Base-by-base conservation (phyloP, 2,888 invertebrate species). In the Drosophila cyrtoloma region DNA sequence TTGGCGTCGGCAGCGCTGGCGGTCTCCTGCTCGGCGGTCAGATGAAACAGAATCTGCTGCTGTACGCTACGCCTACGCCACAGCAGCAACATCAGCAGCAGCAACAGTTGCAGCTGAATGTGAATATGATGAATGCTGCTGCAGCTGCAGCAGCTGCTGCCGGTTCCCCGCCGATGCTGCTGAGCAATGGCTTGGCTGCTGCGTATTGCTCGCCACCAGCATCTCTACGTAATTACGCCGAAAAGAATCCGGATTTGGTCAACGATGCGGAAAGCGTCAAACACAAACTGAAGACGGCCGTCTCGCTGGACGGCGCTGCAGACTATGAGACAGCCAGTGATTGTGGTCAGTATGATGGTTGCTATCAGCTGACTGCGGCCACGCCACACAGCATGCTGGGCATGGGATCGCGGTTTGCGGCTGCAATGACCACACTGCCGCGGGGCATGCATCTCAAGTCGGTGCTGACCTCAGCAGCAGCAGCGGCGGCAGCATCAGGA, bases 231-330 rank as follows among this genome's bases (percentile, higher is more conserved):
- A 94, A 94, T 76, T 95, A 94, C 82, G 94, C 84, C 59, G 96
- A 97, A 92, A 96, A 96, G 93, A 97, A 97, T 93, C 97, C 97
- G 65, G 97, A 97, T 94, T 94, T 97, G 92, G 96, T 97, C 92
- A 97, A 96, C 93, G 97, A 96, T 91, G 96, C 93, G 26, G 96
- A 96, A 94, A 96, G 94, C 26, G 94, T 94, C 1, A 94, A 94
- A 58, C 94, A 94, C 69, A 94, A 94, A 92, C 81, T 93, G 92
- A 84, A 93, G 92, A 74, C 93, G 73, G 77, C 94, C 81, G 77
- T 93, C 75, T 79, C 91, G 0, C 92, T 93, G 37, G 94, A 94
- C 57, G 93, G 92, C 3, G 92, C 93, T 33, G 81, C 76, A 2
- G 92, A 92, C 39, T 93, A 93, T 51, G 92, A 93, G 47, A 91